Base-by-base conservation (phyloP, 1,140 invertebrate genomes). In the Maniola jurtina region DNA sequence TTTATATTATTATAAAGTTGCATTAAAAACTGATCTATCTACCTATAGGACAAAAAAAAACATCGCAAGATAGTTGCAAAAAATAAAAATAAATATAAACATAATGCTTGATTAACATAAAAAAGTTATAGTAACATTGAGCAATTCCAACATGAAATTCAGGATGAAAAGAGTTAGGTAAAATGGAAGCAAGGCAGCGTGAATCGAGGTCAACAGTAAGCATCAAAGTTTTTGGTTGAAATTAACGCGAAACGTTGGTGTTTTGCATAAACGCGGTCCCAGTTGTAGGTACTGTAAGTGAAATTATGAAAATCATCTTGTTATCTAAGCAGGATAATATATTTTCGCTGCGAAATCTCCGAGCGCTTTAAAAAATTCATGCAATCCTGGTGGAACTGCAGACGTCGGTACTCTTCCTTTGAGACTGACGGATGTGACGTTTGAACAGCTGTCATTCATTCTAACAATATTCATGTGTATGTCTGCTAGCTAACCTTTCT, bases 221-320 rank as follows among this genome's bases (percentile, higher is more conserved):
- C 25, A 54, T 54, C 25, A 54, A 54, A 54, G 14, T 54, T 33
- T 54, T 54, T 54, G 16, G 16, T 54, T 54, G 10, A 54, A 54
- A 34, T 54, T 16, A 11, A 54, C 10, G 9, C 50, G 10, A 34
- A 54, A 54, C 33, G 16, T n/a, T 34, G 50, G 11, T 34, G 50
- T 11, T 54, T 54, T 13, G 50, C 25, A 54, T 54, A 54, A 54
- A 34, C 9, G 10, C 50, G 5, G 50, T 54, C 50, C 25, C 50
- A 34, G 50, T 34, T 54, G 10, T 11, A 33, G 40, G 40, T 42
- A 42, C 36, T 54, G 14, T 54, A 54, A 54, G 16, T 54, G 50
- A 54, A 54, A 54, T 54, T 54, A 54, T 54, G 50, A 34, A 54
- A 54, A 54, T 54, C 33, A 54, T 54, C 50, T 34, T 54, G 33